Conservation (phyloP, 2,113 vertebrate species). For the Barbus barbus region DNA sequence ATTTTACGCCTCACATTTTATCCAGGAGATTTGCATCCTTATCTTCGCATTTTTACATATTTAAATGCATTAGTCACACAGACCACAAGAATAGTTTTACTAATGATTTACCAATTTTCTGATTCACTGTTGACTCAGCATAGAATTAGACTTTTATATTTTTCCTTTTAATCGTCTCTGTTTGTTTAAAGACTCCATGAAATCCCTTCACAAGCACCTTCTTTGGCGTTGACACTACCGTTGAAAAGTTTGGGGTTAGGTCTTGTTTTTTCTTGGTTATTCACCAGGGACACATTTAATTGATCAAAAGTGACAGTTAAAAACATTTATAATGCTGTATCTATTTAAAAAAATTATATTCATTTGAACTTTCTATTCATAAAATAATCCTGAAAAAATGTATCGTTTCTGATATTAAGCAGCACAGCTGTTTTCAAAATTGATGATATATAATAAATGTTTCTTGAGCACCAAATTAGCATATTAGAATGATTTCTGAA, state of each 20-base stretch:
- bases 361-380: neutral
- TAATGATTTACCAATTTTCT: neutral
- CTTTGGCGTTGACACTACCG: neutral
- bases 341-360: neutral
- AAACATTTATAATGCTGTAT: neutral
- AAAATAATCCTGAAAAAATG: neutral
- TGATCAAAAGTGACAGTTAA: neutral
- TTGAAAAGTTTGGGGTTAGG: neutral
- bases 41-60: neutral
- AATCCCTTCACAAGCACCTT: neutral
- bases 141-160: neutral
- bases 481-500: neutral
- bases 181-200: constrained; percentile 20
- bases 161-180: neutral
- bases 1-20: neutral
- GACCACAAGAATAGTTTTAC: neutral
- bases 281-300: neutral
- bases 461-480: neutral
- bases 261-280: neutral
- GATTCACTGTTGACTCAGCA: neutral
- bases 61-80: neutral
- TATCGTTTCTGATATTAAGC: neutral
- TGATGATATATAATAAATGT: neutral
- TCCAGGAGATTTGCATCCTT: neutral
- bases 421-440: neutral